Percentiles rank a stretch among this genome's conserved stretches.
Conservation (phyloP, 2,888 invertebrate genomes). For the Galerucella pusilla region DNA sequence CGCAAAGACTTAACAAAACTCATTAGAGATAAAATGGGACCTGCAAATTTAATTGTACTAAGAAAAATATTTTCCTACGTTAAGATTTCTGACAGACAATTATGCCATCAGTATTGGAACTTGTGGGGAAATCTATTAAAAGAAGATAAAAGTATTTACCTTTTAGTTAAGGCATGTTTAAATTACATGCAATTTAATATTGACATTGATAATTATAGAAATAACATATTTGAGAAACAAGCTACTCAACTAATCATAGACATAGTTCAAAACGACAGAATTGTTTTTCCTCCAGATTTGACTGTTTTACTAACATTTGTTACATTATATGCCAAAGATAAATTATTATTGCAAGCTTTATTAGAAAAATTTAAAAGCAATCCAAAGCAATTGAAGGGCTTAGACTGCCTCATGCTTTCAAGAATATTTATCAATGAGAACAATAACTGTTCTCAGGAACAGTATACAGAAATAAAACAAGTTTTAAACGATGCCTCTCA, state of each 20-base stretch:
- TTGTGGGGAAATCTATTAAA: slow-evolving; percentile 61
- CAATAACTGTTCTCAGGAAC: slow-evolving; percentile 29
- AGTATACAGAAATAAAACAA: slow-evolving; percentile 38
- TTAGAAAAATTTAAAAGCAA: slow-evolving; percentile 50
- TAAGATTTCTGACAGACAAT: slow-evolving; percentile 65
- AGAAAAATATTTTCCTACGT: slow-evolving; percentile 65
- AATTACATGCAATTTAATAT: slow-evolving; percentile 69
- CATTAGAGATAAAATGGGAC: slow-evolving; percentile 55
- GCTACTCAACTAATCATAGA: slow-evolving; percentile 62
- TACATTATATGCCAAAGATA: slow-evolving; percentile 37
- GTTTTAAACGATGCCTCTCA: slow-evolving; percentile 42
- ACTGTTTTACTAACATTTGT: slow-evolving; percentile 47
- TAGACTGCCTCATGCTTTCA: slow-evolving; percentile 40
- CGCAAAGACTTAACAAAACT: slow-evolving; percentile 60
- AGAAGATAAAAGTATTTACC: slow-evolving; percentile 51
- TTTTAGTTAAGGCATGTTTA: slow-evolving; percentile 64
- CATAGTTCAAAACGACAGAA: slow-evolving; percentile 57
- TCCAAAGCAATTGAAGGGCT: slow-evolving; percentile 34
- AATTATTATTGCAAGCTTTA: slow-evolving; percentile 50
- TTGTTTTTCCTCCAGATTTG: slow-evolving; percentile 63
- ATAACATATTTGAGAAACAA: slow-evolving; percentile 65
- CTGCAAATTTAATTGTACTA: slow-evolving; percentile 58
- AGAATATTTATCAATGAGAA: slow-evolving; percentile 22
- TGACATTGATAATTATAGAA: slow-evolving; percentile 67
- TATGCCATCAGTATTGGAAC: slow-evolving; percentile 67